Evolutionary conservation across 2,113 vertebrate species (phyloP).

Genomic region (Suncus etruscus): DNA sequence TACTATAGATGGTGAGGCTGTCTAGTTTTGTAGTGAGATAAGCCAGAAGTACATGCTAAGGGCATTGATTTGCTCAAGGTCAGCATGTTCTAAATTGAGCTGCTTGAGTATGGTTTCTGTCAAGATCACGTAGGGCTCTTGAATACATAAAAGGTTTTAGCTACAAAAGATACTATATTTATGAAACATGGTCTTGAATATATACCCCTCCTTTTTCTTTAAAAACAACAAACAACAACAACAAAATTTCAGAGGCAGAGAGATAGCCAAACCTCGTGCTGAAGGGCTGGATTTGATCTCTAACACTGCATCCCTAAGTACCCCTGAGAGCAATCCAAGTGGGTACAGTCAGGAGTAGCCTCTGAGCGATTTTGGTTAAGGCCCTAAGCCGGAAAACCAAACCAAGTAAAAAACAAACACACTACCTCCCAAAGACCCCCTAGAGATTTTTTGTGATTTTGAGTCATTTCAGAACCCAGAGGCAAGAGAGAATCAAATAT

Average conservation of each 20-base stretch:
- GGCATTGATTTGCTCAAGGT: conserved; percentile 94
- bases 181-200: conserved; percentile 71
- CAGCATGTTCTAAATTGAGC: conserved; percentile 93
- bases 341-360: too few relatives aligned
- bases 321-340: too few relatives aligned
- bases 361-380: too few relatives aligned
- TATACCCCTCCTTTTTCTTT: neutral
- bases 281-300: too few relatives aligned
- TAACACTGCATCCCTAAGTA: too few relatives aligned
- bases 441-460: conserved; percentile 66
- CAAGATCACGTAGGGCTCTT: conserved; percentile 75
- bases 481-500: conserved; percentile 45
- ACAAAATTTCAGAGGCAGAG: too few relatives aligned
- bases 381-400: too few relatives aligned
- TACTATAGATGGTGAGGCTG: conserved; percentile 99
- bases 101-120: conserved; percentile 86
- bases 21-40: conserved; percentile 91
- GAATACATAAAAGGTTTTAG: conserved; percentile 75
- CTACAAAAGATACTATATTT: conserved; percentile 76
- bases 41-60: conserved; percentile 93
- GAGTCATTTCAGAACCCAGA: conserved; percentile 64
- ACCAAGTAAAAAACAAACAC: too few relatives aligned
- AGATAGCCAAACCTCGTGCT: too few relatives aligned
- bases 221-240: conserved; percentile 21
- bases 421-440: too few relatives aligned